Percentiles rank a stretch among this genome's conserved stretches.
Evolutionary conservation across 2,888 invertebrate genomes (phyloP).

Genomic region (Lypha dubia): DNA sequence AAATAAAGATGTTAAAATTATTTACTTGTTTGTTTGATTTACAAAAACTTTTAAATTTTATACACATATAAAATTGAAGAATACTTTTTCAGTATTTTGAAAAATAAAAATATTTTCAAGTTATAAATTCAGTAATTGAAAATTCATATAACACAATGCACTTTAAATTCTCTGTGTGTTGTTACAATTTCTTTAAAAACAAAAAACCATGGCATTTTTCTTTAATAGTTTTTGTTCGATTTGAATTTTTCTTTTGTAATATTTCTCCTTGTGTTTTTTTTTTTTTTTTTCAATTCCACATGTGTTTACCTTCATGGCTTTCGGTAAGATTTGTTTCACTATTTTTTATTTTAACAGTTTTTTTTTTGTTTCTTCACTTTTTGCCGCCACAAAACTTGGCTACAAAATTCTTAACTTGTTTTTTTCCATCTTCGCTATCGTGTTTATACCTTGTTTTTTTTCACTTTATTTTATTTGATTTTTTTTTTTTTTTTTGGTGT

Average conservation of each 20-base stretch:
- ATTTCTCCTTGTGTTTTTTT: conserved; percentile 28
- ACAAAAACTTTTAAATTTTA: too few species aligned
- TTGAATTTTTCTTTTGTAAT: conserved; percentile 11
- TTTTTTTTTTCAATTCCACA: conserved; percentile 48
- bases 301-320: conserved; percentile 67
- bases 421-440: conserved; percentile 1
- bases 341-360: conserved; percentile 12
- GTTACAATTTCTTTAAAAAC: not conserved
- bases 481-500: conserved; percentile 30
- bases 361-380: conserved; percentile 30
- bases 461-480: too few species aligned
- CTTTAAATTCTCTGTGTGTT: not conserved
- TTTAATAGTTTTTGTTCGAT: conserved; percentile 51
- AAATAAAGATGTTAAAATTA: too few species aligned
- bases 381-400: conserved; percentile 70
- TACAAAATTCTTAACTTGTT: conserved; percentile 51
- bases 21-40: too few species aligned
- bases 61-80: too few species aligned
- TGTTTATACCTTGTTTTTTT: conserved; percentile 58
- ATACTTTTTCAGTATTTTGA: too few species aligned
- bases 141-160: not conserved
- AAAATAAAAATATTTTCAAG: too few species aligned
- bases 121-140: not conserved
- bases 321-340: conserved; percentile 25
- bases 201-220: conserved; percentile 8